A percentile compares a stretch with the other conserved stretches of the same genome.
Conservation (phyloP, 2,113 vertebrate genomes). For the Ptilorrhoa leucosticta region DNA sequence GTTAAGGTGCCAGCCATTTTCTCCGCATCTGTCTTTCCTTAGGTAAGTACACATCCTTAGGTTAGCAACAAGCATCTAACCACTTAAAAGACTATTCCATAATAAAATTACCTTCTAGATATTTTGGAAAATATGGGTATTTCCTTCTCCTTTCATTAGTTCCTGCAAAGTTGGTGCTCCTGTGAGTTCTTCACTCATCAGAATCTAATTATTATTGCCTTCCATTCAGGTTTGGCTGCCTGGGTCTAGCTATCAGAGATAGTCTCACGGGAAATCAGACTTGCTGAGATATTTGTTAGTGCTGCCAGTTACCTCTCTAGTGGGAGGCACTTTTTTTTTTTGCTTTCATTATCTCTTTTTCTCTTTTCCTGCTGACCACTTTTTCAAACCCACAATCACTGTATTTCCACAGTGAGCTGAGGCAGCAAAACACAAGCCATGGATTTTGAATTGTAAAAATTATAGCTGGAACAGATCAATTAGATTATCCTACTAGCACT, state of each 20-base stretch:
- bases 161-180: conserved; percentile 30
- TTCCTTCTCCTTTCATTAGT: conserved; percentile 63
- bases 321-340: background rate
- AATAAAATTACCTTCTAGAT: conserved; percentile 9
- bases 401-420: conserved; percentile 2
- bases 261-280: conserved; percentile 65
- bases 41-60: background rate
- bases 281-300: conserved; percentile 64
- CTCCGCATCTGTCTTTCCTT: background rate
- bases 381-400: conserved; percentile 13
- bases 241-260: conserved; percentile 22
- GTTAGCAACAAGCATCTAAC: background rate
- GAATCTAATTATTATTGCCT: conserved; percentile 73
- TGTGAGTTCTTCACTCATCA: conserved; percentile 65
- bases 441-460: conserved; percentile 44
- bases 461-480: conserved; percentile 12
- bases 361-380: conserved; percentile 46
- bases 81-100: conserved; percentile 6
- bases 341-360: conserved; percentile 63
- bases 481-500: background rate
- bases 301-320: conserved; percentile 22
- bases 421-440: background rate
- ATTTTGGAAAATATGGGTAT: conserved; percentile 27
- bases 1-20: conserved; percentile 4
- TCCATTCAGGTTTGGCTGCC: conserved; percentile 54